Evolutionary conservation across 2,888 invertebrate genomes (phyloP), one percentile per base, ranked within the genome.

Genomic region (Leuctra nigra): DNA sequence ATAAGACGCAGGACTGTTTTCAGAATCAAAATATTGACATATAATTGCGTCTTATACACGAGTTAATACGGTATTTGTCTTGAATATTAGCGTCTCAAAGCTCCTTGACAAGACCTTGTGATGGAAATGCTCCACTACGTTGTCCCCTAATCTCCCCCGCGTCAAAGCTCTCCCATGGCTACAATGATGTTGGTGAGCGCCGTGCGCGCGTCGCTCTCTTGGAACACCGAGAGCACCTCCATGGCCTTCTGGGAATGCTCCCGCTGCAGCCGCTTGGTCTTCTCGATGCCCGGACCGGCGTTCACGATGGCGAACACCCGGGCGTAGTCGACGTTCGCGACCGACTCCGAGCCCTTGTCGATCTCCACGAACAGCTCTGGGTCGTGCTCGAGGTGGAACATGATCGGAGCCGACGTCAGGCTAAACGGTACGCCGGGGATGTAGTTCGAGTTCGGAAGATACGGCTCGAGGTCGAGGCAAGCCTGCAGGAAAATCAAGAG

Each of bases 181-280:
- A 85, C 82, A 50, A 91, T 87, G 63, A 94, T 93, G 71, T 93
- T 93, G 54, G 84, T 81, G 54, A 94, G 77, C 0, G 92, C 93
- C 22, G 86, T 87, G 60, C 87, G 77, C 0, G 93, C 92, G 72
- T 92, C 92, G 55, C 86, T 87, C 64, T 82, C 77, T 53, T 87
- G 86, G 68, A 94, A 86, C 61, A 81, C 80, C 64, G 81, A 80
- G 20, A 94, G 74, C 9, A 89, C 85, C 59, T 80, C 79, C 67
- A 89, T 78, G 1, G 92, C 91, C 58, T 83, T 80, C 39, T 79
- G 78, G 14, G 85, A 86, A 72, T 91, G 90, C 63, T 85, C 83
- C 29, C 81, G 78, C 65, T 89, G 88, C 22, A 91, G 71, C 22
- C 81, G 78, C 68, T 85, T 84, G 1, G 91, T 88, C 66, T 81